Base-by-base conservation (phyloP, 2,888 invertebrate genomes). In the Eudemis profundana region DNA sequence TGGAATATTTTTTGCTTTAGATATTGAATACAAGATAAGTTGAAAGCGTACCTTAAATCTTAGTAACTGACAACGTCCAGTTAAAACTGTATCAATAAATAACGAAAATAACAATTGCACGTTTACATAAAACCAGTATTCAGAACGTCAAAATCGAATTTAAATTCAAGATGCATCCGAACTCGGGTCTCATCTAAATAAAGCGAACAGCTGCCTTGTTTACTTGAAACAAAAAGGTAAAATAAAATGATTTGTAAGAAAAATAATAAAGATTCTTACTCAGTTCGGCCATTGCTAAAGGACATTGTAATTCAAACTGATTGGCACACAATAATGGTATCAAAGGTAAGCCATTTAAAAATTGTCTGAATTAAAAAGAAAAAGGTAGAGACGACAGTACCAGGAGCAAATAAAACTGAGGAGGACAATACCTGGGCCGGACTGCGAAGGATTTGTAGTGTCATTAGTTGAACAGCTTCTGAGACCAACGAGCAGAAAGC, bases 291-390 rank as follows among this genome's bases (percentile, higher is more conserved):
- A 80, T 82, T 78, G 82, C 78, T 84, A 91, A 90, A 89, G 88
- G 90, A 92, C 90, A 91, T 90, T 91, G 91, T 92, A 91, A 90
- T 90, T 92, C 92, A 90, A 82, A 74, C 85, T 90, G 92, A 92
- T 91, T 92, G 92, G 91, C 91, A 92, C 89, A 92, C 92, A 92
- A 92, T 92, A 92, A 91, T 90, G 89, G 90, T 90, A 89, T 90
- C 91, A 91, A 90, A 88, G 86, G 86, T 89, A 86, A 85, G 87
- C 89, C 89, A 87, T 90, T 91, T 91, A 88, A 92, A 92, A 92
- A 91, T 89, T 90, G 90, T 86, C 83, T 84, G 83, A 81, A 85
- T 82, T 86, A 88, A 90, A 90, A 89, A 84, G 85, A 88, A 90
- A 88, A 90, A 85, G 84, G 81, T 79, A 72, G 75, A 65, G 77